Conservation (phyloP, 2,888 invertebrate genomes). For the Fabriciana adippe region DNA sequence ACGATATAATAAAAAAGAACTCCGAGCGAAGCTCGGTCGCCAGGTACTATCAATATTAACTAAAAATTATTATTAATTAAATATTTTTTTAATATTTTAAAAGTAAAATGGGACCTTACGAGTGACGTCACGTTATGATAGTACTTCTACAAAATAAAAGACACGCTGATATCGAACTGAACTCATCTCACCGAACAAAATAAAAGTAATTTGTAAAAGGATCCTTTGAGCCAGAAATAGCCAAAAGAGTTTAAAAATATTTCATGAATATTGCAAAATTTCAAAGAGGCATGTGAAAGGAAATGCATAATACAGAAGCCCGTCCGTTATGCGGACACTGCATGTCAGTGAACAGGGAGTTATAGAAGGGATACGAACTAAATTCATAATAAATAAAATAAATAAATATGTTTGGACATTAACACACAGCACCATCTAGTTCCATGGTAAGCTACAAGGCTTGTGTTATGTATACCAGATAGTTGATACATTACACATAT, state of each 20-base stretch:
- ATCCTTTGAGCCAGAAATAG: conserved; percentile 18
- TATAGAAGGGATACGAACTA: not conserved
- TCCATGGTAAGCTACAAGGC: too few relatives aligned
- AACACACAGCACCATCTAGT: too few relatives aligned
- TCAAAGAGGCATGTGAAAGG: conserved; percentile 31
- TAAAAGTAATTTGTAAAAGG: conserved; percentile 27
- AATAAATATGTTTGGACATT: not conserved
- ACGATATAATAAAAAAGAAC: too few relatives aligned
- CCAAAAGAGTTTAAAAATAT: conserved; percentile 28
- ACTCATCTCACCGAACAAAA: conserved; percentile 15
- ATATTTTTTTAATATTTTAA: too few relatives aligned
- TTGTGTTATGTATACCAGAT: too few relatives aligned
- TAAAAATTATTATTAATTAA: too few relatives aligned
- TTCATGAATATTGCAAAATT: conserved; percentile 25
- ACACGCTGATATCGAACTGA: conserved; percentile 2
- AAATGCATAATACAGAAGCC: conserved; percentile 31
- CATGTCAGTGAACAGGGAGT: not conserved
- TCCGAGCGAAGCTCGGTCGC: too few relatives aligned
- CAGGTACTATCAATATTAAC: too few relatives aligned
- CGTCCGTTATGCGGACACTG: conserved; percentile 27
- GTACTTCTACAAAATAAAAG: too few relatives aligned
- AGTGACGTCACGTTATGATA: too few relatives aligned
- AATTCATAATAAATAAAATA: not conserved
- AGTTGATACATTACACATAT: too few relatives aligned
- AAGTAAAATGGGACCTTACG: too few relatives aligned